A percentile compares a stretch with the other conserved stretches of the same genome.
Evolutionary conservation across 2,888 invertebrate species (phyloP).

Genomic region (Eurois occulta): DNA sequence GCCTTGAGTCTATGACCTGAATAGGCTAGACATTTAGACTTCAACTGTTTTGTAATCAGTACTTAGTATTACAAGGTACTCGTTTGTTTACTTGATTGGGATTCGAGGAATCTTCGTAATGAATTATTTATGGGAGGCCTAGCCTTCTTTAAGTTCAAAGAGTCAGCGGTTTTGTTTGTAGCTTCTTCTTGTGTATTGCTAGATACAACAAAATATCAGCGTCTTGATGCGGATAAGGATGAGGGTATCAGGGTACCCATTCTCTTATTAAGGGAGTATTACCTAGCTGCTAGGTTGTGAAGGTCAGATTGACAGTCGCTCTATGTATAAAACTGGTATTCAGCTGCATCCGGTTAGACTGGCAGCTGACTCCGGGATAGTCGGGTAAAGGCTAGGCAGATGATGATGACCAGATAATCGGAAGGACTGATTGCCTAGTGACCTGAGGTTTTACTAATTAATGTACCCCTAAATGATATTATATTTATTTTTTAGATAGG

Average conservation of each 20-base stretch:
- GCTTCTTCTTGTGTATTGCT: background rate
- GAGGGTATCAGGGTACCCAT: background rate
- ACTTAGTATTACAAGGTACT: conserved; percentile 51
- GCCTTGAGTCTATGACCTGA: conserved; percentile 83
- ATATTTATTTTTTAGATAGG: too few species aligned
- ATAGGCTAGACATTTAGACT: conserved; percentile 74
- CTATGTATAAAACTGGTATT: background rate
- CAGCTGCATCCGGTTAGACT: too few species aligned
- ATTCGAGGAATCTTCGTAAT: conserved; percentile 43
- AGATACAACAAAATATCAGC: background rate
- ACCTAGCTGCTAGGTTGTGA: too few species aligned
- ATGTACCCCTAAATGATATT: too few species aligned
- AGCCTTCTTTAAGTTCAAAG: conserved; percentile 21
- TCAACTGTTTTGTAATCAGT: conserved; percentile 55
- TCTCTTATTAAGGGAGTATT: background rate
- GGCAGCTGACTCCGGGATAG: too few species aligned
- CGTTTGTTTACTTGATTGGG: conserved; percentile 52
- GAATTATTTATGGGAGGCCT: conserved; percentile 37
- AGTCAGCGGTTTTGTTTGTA: background rate
- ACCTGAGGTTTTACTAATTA: too few species aligned
- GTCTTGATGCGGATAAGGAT: background rate
- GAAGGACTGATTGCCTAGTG: too few species aligned
- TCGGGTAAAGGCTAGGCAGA: too few species aligned
- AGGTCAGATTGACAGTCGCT: background rate
- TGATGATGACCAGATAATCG: too few species aligned